Percentiles rank a stretch among this genome's conserved stretches.
Evolutionary conservation across 92 coral and sea anemone species (phyloP).

Genomic region (Galaxea fascicularis): DNA sequence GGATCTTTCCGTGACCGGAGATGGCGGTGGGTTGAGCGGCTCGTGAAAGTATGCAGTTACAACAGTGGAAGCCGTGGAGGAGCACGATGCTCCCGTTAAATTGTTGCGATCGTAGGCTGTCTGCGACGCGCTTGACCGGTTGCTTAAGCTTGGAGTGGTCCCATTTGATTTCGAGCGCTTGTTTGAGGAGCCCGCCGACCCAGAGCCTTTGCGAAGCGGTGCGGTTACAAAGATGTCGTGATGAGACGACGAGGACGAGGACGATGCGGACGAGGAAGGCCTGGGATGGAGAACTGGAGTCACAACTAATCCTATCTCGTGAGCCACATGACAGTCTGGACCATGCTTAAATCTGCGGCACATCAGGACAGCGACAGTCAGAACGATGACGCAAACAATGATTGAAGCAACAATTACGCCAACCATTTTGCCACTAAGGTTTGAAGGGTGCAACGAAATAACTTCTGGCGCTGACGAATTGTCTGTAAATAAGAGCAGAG

Average conservation of each 20-base stretch:
- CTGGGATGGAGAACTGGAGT: slow-evolving; percentile 75
- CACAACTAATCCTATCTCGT: slow-evolving; percentile 76
- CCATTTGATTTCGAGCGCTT: slow-evolving; percentile 66
- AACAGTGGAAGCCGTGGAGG: slow-evolving; percentile 89
- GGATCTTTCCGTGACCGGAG: slow-evolving; percentile 97
- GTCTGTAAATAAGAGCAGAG: neutral
- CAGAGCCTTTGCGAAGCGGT: slow-evolving; percentile 71
- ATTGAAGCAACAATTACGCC: slow-evolving; percentile 86
- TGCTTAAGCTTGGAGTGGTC: slow-evolving; percentile 67
- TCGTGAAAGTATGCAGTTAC: slow-evolving; percentile 86
- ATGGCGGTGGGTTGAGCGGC: slow-evolving; percentile 96
- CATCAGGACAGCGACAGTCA: slow-evolving; percentile 76
- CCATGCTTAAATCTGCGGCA: slow-evolving; percentile 85
- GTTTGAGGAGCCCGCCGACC: slow-evolving; percentile 52
- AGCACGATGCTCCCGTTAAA: slow-evolving; percentile 92
- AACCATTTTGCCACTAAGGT: slow-evolving; percentile 82
- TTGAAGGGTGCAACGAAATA: slow-evolving; percentile 35
- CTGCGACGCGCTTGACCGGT: slow-evolving; percentile 82
- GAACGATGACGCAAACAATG: slow-evolving; percentile 73
- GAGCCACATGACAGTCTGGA: slow-evolving; percentile 72
- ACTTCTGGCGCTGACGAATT: neutral
- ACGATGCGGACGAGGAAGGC: slow-evolving; percentile 69
- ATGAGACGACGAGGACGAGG: slow-evolving; percentile 66
- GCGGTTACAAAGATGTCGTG: slow-evolving; percentile 68
- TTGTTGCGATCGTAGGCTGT: slow-evolving; percentile 92